Conservation (phyloP, 2,113 vertebrate species). For the Siniperca knerii region DNA sequence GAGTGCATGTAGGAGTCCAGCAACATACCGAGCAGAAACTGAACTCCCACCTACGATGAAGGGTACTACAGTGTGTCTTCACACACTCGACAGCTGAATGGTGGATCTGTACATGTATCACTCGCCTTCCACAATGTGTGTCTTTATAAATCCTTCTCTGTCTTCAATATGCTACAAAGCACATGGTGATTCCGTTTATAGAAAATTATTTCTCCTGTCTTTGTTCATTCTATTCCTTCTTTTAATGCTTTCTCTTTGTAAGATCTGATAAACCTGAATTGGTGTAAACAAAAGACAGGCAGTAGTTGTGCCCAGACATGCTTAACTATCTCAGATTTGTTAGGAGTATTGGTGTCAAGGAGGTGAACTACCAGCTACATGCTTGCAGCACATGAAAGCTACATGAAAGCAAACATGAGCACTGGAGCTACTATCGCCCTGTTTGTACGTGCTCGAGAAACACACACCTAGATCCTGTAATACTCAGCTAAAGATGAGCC, state of each 20-base stretch:
- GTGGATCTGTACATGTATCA: not conserved
- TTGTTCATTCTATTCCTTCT: not conserved
- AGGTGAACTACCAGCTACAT: not conserved
- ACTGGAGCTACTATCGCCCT: not conserved
- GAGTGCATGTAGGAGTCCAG: conserved; percentile 21
- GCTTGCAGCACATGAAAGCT: conserved; percentile 3
- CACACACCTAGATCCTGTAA: not conserved
- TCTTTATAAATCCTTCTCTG: not conserved
- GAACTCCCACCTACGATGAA: conserved; percentile 25
- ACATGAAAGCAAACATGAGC: conserved; percentile 32
- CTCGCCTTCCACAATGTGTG: not conserved
- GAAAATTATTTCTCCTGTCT: not conserved
- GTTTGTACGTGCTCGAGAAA: not conserved
- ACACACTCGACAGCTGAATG: not conserved
- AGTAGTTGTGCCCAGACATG: conserved; percentile 1
- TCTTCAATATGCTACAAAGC: not conserved
- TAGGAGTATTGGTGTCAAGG: conserved; percentile 8
- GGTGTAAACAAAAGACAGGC: conserved; percentile 31
- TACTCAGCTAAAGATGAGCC: not conserved
- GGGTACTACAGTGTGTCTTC: not conserved
- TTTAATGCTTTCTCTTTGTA: not conserved
- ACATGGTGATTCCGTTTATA: not conserved
- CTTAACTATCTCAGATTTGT: conserved; percentile 35
- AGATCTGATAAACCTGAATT: conserved; percentile 38
- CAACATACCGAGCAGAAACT: conserved; percentile 12